A percentile compares a stretch with the other conserved stretches of the same genome.
phyloP scores from a whole-genome alignment of 1,140 invertebrate species.

The Pseudomyrmex pallidus region DNA sequence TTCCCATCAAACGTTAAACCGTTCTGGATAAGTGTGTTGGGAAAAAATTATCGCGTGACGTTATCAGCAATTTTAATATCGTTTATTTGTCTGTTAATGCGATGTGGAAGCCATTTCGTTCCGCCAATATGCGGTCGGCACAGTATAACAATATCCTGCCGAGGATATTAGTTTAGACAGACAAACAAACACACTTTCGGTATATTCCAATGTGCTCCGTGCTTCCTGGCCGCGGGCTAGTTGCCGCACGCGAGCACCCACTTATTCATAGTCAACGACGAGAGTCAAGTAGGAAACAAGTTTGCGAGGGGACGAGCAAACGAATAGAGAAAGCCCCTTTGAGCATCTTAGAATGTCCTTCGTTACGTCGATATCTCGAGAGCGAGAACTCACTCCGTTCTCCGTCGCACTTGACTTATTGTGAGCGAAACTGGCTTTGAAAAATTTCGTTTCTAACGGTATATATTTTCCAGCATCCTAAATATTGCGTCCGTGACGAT shows the following conservation, averaged over 20 bases:
- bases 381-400: background rate
- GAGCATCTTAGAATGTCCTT: background rate
- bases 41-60: too few species aligned
- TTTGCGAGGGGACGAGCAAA: conserved; percentile 6
- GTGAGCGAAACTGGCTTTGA: too few species aligned
- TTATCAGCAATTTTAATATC: too few species aligned
- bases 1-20: too few species aligned
- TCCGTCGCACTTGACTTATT: conserved; percentile 1
- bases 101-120: background rate
- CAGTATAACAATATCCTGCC: background rate
- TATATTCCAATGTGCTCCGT: background rate
- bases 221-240: background rate
- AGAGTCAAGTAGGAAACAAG: conserved; percentile 37
- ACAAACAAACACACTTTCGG: background rate
- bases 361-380: conserved; percentile 33
- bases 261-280: conserved; percentile 29
- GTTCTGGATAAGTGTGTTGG: too few species aligned
- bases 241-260: conserved; percentile 16
- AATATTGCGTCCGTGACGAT: too few species aligned
- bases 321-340: conserved; percentile 28
- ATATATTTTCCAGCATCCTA: too few species aligned
- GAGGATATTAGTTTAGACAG: background rate
- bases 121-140: background rate
- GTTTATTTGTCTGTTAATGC: background rate
- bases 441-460: background rate